These are phyloP conservation scores for Ruditapes philippinarum DNA, from an alignment of 1,140 invertebrate species.

Conservation along the genomic window DNA sequence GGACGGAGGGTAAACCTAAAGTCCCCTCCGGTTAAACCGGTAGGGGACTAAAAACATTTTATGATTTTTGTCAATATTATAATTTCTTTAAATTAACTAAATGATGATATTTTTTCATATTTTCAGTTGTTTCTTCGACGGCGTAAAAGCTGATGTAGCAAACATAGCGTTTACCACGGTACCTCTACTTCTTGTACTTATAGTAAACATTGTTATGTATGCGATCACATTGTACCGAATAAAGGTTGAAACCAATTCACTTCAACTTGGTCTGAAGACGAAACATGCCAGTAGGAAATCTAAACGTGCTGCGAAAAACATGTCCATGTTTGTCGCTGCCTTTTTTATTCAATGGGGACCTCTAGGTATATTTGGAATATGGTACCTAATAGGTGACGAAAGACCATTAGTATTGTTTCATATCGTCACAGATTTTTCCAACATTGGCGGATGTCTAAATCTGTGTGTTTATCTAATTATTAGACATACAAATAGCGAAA, in stretches of 20 bases:
- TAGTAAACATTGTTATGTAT: conserved; percentile 68
- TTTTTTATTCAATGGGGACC: conserved; percentile 75
- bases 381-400: conserved; percentile 41
- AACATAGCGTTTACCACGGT: conserved; percentile 69
- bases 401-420: conserved; percentile 66
- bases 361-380: conserved; percentile 65
- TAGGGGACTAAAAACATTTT: too few relatives aligned
- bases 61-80: too few relatives aligned
- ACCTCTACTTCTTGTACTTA: conserved; percentile 61
- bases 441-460: conserved; percentile 70
- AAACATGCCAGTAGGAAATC: conserved; percentile 39
- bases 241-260: neutral
- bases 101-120: neutral
- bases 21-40: too few relatives aligned
- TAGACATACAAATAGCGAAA: neutral
- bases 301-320: conserved; percentile 68
- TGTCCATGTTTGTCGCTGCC: conserved; percentile 69
- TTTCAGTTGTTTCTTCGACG: conserved; percentile 73
- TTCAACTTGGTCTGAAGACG: conserved; percentile 41
- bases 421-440: conserved; percentile 69
- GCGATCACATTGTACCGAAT: conserved; percentile 68
- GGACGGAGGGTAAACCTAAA: too few relatives aligned
- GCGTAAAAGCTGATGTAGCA: conserved; percentile 63
- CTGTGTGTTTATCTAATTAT: conserved; percentile 70
- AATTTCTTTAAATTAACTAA: too few relatives aligned